Base-by-base conservation (phyloP, 1,140 invertebrate genomes). In the Lanistes nyassanus region DNA sequence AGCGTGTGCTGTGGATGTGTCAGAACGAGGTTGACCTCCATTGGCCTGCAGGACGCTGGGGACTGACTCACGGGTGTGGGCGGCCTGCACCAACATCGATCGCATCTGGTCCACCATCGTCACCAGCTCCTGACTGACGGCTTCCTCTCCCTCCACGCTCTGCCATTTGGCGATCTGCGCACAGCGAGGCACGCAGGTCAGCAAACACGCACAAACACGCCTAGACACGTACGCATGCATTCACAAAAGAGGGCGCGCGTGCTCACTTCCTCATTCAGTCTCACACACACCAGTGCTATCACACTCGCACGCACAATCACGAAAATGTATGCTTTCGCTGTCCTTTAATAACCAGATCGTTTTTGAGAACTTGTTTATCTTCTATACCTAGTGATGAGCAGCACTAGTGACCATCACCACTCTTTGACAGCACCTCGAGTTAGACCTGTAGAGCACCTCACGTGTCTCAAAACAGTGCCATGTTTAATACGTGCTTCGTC, bases 21-120 rank as follows among this genome's bases (percentile, higher is more conserved):
- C 42, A 36, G 53, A 70, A 70, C 68, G 68, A 56, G 68, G 68
- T 70, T 70, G 68, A 70, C 68, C 68, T 70, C 47, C n/a, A 11
- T 0, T 21, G 3, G 42, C 65, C 37, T 60, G 42, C 42, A 36
- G 62, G 6, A 11, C 23, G 26, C 11, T 36, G 29, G 51, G 5
- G 26, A 47, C 19, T 21, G 47, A 80, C 75, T 71, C 73, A 80
- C 85, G 80, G 80, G 82, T 79, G 34, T 83, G 81, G 62, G 84
- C 80, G 37, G 83, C 85, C 66, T 85, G 80, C 36, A 80, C 65
- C 72, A 87, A 78, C 80, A 87, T 84, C 53, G 72, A 55, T 65
- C 80, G 85, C 85, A 87, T 87, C 79, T 87, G 81, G 34, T 85
- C 85, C 55, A 87, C 79, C 56, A 87, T 71, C 60, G 86, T 83